Evolutionary conservation across 2,888 invertebrate genomes (phyloP).

Genomic region (Pocota personata): DNA sequence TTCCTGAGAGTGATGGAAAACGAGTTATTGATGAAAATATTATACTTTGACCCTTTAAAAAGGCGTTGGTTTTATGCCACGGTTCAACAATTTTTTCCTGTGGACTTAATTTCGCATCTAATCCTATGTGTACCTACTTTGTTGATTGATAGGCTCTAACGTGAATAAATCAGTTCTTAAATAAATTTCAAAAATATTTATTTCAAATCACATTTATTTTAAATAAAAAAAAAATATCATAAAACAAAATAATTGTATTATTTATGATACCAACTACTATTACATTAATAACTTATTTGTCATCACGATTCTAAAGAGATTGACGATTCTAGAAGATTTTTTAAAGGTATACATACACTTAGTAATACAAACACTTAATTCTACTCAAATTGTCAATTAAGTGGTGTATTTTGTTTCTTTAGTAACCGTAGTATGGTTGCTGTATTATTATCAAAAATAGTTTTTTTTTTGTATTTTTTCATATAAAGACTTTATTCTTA

Average conservation of each 20-base stretch:
- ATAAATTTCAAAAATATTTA: too few relatives aligned
- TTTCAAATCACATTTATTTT: not conserved
- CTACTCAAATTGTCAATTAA: not conserved
- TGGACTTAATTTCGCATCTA: too few relatives aligned
- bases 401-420: not conserved
- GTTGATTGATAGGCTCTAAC: too few relatives aligned
- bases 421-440: not conserved
- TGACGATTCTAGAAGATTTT: not conserved
- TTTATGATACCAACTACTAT: not conserved
- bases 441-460: slow-evolving; percentile 8
- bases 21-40: too few relatives aligned
- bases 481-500: not conserved
- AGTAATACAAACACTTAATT: not conserved
- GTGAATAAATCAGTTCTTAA: too few relatives aligned
- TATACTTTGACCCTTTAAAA: too few relatives aligned
- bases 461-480: not conserved
- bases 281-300: not conserved
- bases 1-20: too few relatives aligned
- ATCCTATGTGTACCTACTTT: too few relatives aligned
- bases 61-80: too few relatives aligned
- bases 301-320: not conserved
- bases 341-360: not conserved
- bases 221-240: not conserved
- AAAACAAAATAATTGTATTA: not conserved
- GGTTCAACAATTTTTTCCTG: too few relatives aligned